phyloP scores from a whole-genome alignment of 1,140 invertebrate genomes.

The Zelostemma sp. region DNA sequence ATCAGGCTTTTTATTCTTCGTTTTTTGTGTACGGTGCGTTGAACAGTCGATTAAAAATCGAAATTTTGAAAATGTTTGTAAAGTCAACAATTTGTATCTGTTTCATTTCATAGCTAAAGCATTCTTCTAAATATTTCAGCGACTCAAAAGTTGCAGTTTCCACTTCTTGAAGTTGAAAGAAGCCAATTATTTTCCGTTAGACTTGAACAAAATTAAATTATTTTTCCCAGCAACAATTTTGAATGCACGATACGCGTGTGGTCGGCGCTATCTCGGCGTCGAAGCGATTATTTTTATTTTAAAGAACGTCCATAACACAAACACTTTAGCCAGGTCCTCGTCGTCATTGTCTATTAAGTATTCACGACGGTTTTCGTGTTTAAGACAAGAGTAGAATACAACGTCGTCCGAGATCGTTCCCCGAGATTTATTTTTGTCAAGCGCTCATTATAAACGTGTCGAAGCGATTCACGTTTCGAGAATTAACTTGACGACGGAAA shows the following conservation, averaged over 20 bases:
- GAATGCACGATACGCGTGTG: conserved; percentile 6
- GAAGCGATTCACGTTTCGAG: conserved; percentile 27
- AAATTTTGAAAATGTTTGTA: too few species aligned
- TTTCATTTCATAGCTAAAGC: too few species aligned
- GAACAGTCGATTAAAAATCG: too few species aligned
- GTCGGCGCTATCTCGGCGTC: conserved; percentile 21
- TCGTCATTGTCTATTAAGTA: conserved; percentile 47
- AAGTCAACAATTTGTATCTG: too few species aligned
- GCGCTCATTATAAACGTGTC: conserved; percentile 30
- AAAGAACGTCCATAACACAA: conserved; percentile 55
- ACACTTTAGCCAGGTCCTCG: conserved; percentile 55
- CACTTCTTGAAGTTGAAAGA: too few species aligned
- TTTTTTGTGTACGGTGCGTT: not conserved
- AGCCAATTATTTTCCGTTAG: too few species aligned
- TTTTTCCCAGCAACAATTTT: too few species aligned
- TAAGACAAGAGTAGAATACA: conserved; percentile 46
- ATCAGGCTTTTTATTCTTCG: conserved; percentile 1
- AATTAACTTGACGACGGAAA: conserved; percentile 34
- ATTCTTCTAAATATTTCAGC: too few species aligned
- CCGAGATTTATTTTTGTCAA: conserved; percentile 43
- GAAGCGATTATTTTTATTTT: conserved; percentile 46
- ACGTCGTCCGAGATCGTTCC: conserved; percentile 19
- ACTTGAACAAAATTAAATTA: too few species aligned
- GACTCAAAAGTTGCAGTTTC: too few species aligned
- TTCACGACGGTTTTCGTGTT: conserved; percentile 47